Evolutionary conservation across 2,797 vertebrate genomes (phyloP).

Genomic region (Halcyon badia): DNA sequence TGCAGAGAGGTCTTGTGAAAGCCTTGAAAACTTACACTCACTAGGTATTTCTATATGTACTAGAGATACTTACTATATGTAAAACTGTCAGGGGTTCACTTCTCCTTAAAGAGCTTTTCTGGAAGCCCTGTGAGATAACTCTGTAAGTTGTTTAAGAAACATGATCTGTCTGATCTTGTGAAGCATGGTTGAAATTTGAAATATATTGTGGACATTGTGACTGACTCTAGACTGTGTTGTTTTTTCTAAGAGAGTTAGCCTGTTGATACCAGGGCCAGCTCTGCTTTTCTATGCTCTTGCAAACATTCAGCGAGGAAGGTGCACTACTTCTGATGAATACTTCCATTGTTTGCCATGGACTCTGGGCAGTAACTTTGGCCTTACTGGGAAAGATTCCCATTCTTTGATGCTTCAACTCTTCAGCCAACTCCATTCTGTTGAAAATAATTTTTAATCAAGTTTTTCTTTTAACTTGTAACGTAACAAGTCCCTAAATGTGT

Average conservation of each 20-base stretch:
- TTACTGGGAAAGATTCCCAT: slow-evolving; percentile 75
- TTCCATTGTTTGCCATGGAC: slow-evolving; percentile 70
- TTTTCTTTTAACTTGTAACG: slow-evolving; percentile 77
- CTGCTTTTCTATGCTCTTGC: background rate
- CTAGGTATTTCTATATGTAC: background rate
- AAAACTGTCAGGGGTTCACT: background rate
- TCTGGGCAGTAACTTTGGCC: slow-evolving; percentile 65
- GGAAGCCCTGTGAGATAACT: background rate
- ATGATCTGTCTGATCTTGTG: background rate
- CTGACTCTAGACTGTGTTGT: background rate
- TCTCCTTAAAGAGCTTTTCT: background rate
- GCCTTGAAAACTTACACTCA: background rate
- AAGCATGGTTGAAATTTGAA: slow-evolving; percentile 17
- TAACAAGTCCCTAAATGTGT: slow-evolving; percentile 76
- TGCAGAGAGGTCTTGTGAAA: background rate
- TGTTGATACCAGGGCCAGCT: background rate
- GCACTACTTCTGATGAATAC: slow-evolving; percentile 67
- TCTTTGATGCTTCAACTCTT: slow-evolving; percentile 73
- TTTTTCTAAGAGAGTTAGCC: background rate
- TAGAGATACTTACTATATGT: background rate
- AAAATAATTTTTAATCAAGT: slow-evolving; percentile 75
- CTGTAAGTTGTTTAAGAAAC: slow-evolving; percentile 10
- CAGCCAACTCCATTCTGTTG: slow-evolving; percentile 68
- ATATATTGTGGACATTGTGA: background rate
- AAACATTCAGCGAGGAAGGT: slow-evolving; percentile 49